These are phyloP conservation scores for Nautilus pompilius DNA, from an alignment of 1,140 invertebrate species.

Conservation along the genomic window DNA sequence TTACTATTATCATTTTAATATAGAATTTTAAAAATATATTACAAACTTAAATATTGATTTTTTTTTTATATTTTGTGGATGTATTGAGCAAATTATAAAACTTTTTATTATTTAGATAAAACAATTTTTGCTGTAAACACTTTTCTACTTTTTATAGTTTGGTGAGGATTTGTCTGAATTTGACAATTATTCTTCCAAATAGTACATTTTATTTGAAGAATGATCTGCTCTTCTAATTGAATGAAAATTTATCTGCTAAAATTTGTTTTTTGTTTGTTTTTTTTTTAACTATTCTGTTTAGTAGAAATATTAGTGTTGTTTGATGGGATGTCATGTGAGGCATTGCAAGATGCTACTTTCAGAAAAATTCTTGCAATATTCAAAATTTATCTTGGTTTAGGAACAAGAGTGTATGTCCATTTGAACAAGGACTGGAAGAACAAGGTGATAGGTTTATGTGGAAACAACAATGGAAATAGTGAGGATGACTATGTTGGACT, in stretches of 20 bases:
- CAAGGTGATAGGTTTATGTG: constrained; percentile 19
- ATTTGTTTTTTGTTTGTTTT: neutral
- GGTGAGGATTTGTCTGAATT: neutral
- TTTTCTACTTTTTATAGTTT: neutral
- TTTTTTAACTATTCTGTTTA: neutral
- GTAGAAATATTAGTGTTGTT: neutral
- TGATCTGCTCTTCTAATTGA: neutral
- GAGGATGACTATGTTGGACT: constrained; percentile 12
- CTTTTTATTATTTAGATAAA: neutral
- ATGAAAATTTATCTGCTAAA: neutral
- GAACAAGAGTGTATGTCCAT: constrained; percentile 18
- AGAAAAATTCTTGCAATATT: neutral
- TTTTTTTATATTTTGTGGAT: neutral
- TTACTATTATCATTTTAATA: neutral
- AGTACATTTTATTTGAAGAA: no score
- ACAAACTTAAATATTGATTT: neutral
- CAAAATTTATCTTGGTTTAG: constrained; percentile 2
- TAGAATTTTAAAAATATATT: neutral
- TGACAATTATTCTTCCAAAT: no score
- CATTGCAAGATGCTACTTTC: neutral
- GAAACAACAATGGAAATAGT: constrained; percentile 14
- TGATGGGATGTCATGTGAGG: neutral
- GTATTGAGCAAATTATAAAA: neutral
- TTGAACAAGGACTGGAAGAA: constrained; percentile 11
- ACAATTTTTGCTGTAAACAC: neutral